Base-by-base conservation (phyloP, 1,140 invertebrate genomes). In the Drosophila littoralis region DNA sequence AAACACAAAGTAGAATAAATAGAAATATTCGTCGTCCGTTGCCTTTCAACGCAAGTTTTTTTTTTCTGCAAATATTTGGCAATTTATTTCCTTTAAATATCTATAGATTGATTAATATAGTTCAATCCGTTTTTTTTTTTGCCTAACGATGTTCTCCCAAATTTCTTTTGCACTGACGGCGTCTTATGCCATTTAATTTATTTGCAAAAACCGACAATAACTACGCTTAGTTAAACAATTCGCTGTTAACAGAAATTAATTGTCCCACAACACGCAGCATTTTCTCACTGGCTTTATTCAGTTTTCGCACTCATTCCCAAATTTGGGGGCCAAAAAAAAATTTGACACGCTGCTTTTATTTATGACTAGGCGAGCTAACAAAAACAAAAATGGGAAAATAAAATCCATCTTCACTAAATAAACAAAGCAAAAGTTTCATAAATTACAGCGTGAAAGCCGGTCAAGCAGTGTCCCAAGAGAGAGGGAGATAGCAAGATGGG, bases 201-300 rank as follows among this genome's bases (percentile, higher is more conserved):
- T 70, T 40, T 70, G 60, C 68, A 33, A 45, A 46, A 33, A 10
- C 48, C 28, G 38, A 50, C 67, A 54, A 70, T 70, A 63, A 70
- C 61, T 61, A 60, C 57, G 42, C 58, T 57, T 51, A 69, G 71
- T 68, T 74, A 55, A 75, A 75, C 72, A 70, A 61, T 74, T 48
- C 42, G 65, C 36, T 51, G 77, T 42, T 46, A 64, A 54, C 66
- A 69, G 13, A 77, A 70, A 84, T 74, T 84, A 84, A 84, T 84
- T 80, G 81, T 61, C 51, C 38, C 54, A 68, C 35, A 59, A 22
- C 81, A 82, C 75, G 80, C 80, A 64, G 36, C 43, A 57, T 57
- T 66, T 66, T 66, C 33, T 17, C 64, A 48, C 57, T 3, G 55
- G 10, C 6, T 38, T 43, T 9, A n/a, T 43, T 32, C 40, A 43